Evolutionary conservation across 2,888 invertebrate genomes (phyloP).

Genomic region (Drosophila robusta): DNA sequence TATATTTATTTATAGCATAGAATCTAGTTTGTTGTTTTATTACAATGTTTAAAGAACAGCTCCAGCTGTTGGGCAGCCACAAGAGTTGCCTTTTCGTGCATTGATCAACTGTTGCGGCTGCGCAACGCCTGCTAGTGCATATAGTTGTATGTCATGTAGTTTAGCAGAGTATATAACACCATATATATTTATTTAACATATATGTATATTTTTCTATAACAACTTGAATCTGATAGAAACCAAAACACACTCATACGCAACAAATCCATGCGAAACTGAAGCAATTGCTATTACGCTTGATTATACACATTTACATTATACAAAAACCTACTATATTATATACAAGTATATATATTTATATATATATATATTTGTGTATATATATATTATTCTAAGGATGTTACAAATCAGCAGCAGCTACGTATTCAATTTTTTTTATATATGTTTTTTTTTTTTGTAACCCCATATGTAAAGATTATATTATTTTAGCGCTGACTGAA

Average conservation of each 20-base stretch:
- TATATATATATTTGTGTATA: background rate
- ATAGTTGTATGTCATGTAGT: slow-evolving; percentile 57
- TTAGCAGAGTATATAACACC: slow-evolving; percentile 52
- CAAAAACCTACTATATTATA: slow-evolving; percentile 25
- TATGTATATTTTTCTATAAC: slow-evolving; percentile 72
- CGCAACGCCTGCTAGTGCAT: slow-evolving; percentile 9
- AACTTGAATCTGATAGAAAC: slow-evolving; percentile 74
- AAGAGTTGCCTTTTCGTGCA: slow-evolving; percentile 18
- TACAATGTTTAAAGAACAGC: slow-evolving; percentile 71
- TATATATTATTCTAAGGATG: slow-evolving; percentile 16
- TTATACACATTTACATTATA: slow-evolving; percentile 57
- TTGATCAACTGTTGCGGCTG: slow-evolving; percentile 25
- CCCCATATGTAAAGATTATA: slow-evolving; percentile 14
- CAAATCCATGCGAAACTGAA: slow-evolving; percentile 64
- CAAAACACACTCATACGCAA: slow-evolving; percentile 70
- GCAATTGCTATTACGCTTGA: slow-evolving; percentile 80
- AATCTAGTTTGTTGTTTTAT: slow-evolving; percentile 77
- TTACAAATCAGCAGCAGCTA: slow-evolving; percentile 37
- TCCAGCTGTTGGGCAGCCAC: slow-evolving; percentile 23
- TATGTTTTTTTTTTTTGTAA: slow-evolving; percentile 13
- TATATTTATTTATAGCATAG: slow-evolving; percentile 75
- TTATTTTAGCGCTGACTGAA: slow-evolving; percentile 58
- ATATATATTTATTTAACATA: slow-evolving; percentile 55
- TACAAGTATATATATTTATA: slow-evolving; percentile 16
- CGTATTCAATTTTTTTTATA: slow-evolving; percentile 11